phyloP scores from a whole-genome alignment of 64 coral and sea anemone species.

The Catalaphyllia jardinei region DNA sequence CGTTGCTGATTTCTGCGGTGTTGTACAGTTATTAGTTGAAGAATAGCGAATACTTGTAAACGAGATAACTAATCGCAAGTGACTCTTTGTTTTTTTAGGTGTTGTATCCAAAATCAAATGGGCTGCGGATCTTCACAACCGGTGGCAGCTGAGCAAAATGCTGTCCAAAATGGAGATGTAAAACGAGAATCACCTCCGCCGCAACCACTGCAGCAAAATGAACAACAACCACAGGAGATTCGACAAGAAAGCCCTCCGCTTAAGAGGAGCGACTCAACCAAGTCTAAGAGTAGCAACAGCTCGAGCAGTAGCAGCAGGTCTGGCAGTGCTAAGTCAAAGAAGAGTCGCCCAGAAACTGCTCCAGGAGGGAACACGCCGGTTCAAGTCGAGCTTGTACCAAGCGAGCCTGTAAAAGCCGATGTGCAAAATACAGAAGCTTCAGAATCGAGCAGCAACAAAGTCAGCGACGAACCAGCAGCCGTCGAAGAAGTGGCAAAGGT shows the following conservation, averaged over 20 bases:
- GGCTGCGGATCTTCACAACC: conserved; percentile 24
- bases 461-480: conserved; percentile 8
- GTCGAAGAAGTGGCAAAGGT: background rate
- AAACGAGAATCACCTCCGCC: conserved; percentile 17
- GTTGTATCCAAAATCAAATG: background rate
- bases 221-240: conserved; percentile 1
- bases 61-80: background rate
- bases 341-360: conserved; percentile 15
- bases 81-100: background rate
- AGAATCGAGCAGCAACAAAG: conserved; percentile 2
- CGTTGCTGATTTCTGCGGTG: too few relatives aligned
- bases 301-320: conserved; percentile 47
- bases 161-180: background rate
- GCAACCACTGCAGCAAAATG: background rate
- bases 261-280: conserved; percentile 28
- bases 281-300: conserved; percentile 34
- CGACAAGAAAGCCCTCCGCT: background rate
- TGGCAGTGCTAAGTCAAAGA: conserved; percentile 50
- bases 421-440: conserved; percentile 11
- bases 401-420: too few relatives aligned
- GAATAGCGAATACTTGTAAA: background rate
- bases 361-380: conserved; percentile 8
- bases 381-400: background rate
- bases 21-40: background rate
- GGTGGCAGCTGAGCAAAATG: background rate